Conservation (phyloP, 2,797 vertebrate genomes). For the Hoplostethus atlanticus region DNA sequence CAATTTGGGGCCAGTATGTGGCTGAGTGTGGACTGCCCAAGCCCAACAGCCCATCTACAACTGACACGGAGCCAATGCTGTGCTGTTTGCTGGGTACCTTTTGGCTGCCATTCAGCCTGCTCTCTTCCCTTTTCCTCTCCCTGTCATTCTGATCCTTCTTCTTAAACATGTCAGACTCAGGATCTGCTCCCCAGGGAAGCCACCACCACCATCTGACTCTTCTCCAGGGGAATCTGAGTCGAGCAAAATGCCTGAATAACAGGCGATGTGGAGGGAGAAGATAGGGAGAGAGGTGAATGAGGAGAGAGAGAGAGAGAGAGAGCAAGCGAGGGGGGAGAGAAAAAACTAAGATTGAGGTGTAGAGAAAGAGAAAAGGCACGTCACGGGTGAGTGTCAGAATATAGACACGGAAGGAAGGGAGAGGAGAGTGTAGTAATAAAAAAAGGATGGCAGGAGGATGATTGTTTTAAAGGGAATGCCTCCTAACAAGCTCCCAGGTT, state of each 20-base stretch:
- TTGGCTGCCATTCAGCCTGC: slow-evolving; percentile 27
- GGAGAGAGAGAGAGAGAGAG: neutral
- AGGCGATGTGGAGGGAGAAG: slow-evolving; percentile 23
- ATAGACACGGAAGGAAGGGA: too few species aligned
- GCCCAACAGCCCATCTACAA: too few species aligned
- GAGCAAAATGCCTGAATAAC: slow-evolving; percentile 53
- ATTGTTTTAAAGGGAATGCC: slow-evolving; percentile 74
- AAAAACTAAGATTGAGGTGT: neutral
- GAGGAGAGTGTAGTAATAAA: slow-evolving; percentile 34
- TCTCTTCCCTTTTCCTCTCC: slow-evolving; percentile 11
- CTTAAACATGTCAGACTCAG: slow-evolving; percentile 57
- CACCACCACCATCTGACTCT: slow-evolving; percentile 29
- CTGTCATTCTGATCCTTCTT: slow-evolving; percentile 55
- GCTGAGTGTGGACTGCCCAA: too few species aligned
- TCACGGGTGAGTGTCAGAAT: slow-evolving; percentile 1
- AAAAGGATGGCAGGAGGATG: slow-evolving; percentile 47
- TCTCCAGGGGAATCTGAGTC: slow-evolving; percentile 51
- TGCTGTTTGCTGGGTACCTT: neutral
- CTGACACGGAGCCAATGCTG: too few species aligned
- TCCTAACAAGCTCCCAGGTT: slow-evolving; percentile 82
- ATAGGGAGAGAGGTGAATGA: neutral
- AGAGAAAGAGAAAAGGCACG: slow-evolving; percentile 11
- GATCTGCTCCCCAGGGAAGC: slow-evolving; percentile 49
- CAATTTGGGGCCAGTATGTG: too few species aligned
- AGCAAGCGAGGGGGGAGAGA: neutral